phyloP scores from a whole-genome alignment of 2,113 vertebrate species.

The Rhinolophus sinicus region DNA sequence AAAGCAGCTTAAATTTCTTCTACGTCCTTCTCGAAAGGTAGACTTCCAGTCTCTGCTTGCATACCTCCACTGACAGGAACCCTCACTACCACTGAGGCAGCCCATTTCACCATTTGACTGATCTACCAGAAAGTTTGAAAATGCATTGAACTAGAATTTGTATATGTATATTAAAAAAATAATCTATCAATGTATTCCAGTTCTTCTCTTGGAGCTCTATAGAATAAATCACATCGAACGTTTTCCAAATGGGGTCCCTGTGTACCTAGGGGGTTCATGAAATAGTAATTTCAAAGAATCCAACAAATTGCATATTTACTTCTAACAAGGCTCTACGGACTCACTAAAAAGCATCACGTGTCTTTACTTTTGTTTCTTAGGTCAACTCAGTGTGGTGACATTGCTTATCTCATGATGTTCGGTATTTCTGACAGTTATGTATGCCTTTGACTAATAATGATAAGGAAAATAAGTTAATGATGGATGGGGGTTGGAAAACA shows the following conservation, averaged over 20 bases:
- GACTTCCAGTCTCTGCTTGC: neutral
- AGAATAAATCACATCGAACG: conserved; percentile 48
- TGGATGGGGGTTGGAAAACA: neutral
- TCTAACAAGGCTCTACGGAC: neutral
- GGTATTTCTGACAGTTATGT: neutral
- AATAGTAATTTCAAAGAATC: conserved; percentile 34
- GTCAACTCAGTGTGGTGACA: neutral
- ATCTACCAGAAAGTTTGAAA: conserved; percentile 2
- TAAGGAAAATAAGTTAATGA: neutral
- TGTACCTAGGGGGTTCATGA: neutral
- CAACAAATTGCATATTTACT: conserved; percentile 41
- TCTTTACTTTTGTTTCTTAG: conserved; percentile 11
- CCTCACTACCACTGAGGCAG: neutral
- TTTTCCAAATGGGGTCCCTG: conserved; percentile 47
- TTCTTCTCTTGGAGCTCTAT: conserved; percentile 31
- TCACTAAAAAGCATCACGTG: neutral
- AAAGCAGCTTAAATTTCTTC: neutral
- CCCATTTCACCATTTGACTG: neutral
- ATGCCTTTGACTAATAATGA: neutral
- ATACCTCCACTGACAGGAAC: neutral
- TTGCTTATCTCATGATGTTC: neutral
- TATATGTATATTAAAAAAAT: conserved; percentile 22
- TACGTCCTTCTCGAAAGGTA: neutral
- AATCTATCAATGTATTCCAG: neutral
- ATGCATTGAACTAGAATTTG: neutral